Percentiles rank a stretch among this genome's conserved stretches.
These are phyloP conservation scores for Epinotia brunnichana DNA, from an alignment of 2,888 invertebrate genomes.

Conservation along the genomic window DNA sequence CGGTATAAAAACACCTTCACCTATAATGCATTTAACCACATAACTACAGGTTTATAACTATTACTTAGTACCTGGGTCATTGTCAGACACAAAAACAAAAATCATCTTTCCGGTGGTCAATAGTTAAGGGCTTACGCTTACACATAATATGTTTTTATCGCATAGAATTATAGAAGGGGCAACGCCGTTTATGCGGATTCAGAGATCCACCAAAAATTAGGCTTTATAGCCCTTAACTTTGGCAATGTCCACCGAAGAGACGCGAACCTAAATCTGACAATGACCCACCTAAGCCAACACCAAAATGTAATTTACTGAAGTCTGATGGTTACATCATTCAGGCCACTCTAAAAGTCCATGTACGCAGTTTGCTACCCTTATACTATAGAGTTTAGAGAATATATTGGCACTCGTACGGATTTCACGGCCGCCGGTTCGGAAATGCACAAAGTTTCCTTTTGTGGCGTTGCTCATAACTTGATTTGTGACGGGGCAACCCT, in stretches of 20 bases:
- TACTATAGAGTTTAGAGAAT: slow-evolving; percentile 56
- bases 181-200: too few species aligned
- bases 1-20: slow-evolving; percentile 50
- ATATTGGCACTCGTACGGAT: slow-evolving; percentile 61
- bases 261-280: too few species aligned
- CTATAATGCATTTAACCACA: slow-evolving; percentile 57
- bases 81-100: too few species aligned
- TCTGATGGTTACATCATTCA: slow-evolving; percentile 50
- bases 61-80: too few species aligned
- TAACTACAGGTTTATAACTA: too few species aligned
- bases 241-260: too few species aligned
- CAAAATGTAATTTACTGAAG: slow-evolving; percentile 60
- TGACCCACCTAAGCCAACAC: slow-evolving; percentile 50
- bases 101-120: too few species aligned
- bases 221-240: too few species aligned
- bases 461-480: slow-evolving; percentile 83
- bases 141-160: too few species aligned
- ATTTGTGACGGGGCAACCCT: slow-evolving; percentile 83
- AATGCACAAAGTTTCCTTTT: slow-evolving; percentile 84
- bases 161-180: too few species aligned
- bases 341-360: slow-evolving; percentile 49
- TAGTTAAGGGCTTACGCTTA: too few species aligned
- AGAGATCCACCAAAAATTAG: too few species aligned
- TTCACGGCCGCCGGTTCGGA: slow-evolving; percentile 80
- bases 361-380: slow-evolving; percentile 52